Evolutionary conservation across 1,140 invertebrate genomes (phyloP).

Genomic region (Ooceraea biroi): DNA sequence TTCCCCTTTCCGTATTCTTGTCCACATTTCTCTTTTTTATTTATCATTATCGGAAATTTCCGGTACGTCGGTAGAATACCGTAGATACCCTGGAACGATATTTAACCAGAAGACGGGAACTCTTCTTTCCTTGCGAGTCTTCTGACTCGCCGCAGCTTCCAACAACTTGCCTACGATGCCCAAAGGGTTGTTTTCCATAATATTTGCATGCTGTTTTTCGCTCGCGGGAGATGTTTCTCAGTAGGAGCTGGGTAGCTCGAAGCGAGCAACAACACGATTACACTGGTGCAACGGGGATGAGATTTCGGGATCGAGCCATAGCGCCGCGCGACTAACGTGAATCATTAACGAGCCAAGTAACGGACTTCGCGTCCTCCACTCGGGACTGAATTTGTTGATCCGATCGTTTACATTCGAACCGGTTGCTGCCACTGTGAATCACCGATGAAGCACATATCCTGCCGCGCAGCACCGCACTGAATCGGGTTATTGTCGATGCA

Average conservation of each 20-base stretch:
- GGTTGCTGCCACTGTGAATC: conserved; percentile 69
- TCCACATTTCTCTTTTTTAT: neutral
- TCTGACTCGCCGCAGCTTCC: neutral
- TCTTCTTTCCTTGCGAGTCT: neutral
- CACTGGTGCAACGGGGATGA: neutral
- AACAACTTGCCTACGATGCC: no score
- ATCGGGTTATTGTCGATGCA: conserved; percentile 70
- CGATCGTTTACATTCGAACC: conserved; percentile 60
- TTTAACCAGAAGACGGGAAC: neutral
- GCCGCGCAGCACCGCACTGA: conserved; percentile 37
- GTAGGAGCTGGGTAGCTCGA: no score
- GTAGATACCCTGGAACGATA: neutral
- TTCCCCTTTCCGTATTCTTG: neutral
- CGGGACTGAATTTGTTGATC: conserved; percentile 67
- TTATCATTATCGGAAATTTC: neutral
- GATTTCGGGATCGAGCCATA: no score
- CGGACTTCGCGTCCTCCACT: neutral
- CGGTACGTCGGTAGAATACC: neutral
- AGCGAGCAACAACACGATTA: neutral
- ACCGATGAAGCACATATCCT: conserved; percentile 72
- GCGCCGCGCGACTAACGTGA: neutral
- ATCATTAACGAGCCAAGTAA: conserved; percentile 39
- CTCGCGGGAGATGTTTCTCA: neutral
- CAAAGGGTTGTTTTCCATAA: no score
- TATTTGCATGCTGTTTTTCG: neutral